Conservation (phyloP, 2,797 vertebrate species). For the Mus caroli region DNA sequence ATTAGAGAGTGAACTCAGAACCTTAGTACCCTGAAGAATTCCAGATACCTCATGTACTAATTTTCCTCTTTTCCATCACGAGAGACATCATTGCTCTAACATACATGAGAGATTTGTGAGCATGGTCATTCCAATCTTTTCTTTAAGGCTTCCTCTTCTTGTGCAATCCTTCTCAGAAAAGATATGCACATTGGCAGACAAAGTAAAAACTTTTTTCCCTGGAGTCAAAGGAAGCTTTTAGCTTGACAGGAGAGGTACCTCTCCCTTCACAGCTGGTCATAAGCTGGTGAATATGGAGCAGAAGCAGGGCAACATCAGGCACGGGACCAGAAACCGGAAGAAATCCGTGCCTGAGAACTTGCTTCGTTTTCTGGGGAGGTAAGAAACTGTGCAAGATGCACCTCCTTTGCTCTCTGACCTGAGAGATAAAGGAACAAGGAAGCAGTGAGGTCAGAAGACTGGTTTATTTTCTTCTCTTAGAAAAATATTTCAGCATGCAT, state of each 20-base stretch:
- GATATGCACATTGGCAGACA: neutral
- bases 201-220: constrained; percentile 21
- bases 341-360: neutral
- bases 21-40: neutral
- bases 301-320: neutral
- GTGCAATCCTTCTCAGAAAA: neutral
- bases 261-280: neutral
- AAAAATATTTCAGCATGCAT: constrained; percentile 63
- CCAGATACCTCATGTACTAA: neutral
- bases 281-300: neutral
- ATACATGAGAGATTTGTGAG: constrained; percentile 4
- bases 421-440: constrained; percentile 39
- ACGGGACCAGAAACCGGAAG: neutral
- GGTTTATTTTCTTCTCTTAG: constrained; percentile 40
- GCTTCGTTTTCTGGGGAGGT: constrained; percentile 22
- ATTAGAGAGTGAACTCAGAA: neutral
- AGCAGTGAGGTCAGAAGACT: constrained; percentile 51
- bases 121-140: neutral
- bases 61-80: neutral
- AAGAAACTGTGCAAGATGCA: constrained; percentile 31
- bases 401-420: constrained; percentile 5
- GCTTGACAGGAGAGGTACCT: neutral
- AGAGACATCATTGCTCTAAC: neutral
- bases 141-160: neutral
- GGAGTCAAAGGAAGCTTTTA: neutral